Percentiles rank a stretch among this genome's conserved stretches.
phyloP scores from a whole-genome alignment of 2,113 vertebrate species.

The Python bivittatus region DNA sequence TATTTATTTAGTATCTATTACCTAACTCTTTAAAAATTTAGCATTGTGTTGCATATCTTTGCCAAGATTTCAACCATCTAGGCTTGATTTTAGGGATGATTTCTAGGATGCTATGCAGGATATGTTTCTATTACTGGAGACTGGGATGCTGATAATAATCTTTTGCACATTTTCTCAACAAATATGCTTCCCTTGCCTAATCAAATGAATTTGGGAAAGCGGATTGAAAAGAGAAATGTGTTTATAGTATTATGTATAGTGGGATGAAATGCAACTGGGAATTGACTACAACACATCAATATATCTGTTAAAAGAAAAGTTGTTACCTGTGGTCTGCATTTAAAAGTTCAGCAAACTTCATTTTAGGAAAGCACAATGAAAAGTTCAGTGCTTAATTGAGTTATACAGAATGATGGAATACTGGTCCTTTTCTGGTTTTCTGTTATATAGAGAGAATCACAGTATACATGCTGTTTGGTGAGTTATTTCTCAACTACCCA shows the following conservation, averaged over 20 bases:
- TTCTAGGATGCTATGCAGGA: conserved; percentile 53
- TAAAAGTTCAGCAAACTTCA: conserved; percentile 20
- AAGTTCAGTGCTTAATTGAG: neutral
- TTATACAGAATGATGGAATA: neutral
- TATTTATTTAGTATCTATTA: conserved; percentile 76
- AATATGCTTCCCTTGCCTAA: conserved; percentile 27
- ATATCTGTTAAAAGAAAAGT: conserved; percentile 54
- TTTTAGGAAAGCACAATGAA: neutral
- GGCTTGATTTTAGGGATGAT: conserved; percentile 56
- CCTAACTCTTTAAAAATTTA: conserved; percentile 76
- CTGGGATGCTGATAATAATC: conserved; percentile 32
- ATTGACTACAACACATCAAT: conserved; percentile 59
- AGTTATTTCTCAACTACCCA: neutral
- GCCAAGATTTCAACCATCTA: conserved; percentile 60
- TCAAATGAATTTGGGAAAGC: conserved; percentile 44
- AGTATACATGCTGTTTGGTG: neutral
- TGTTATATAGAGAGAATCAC: neutral
- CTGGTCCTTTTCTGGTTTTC: neutral
- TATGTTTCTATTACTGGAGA: conserved; percentile 55
- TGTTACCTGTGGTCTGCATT: conserved; percentile 42
- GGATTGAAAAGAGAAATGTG: conserved; percentile 45
- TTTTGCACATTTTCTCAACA: conserved; percentile 48
- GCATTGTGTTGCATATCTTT: conserved; percentile 64
- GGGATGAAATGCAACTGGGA: conserved; percentile 54
- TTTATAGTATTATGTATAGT: conserved; percentile 52